Evolutionary conservation across 1,140 invertebrate species (phyloP).

Genomic region (Agrilus planipennis): DNA sequence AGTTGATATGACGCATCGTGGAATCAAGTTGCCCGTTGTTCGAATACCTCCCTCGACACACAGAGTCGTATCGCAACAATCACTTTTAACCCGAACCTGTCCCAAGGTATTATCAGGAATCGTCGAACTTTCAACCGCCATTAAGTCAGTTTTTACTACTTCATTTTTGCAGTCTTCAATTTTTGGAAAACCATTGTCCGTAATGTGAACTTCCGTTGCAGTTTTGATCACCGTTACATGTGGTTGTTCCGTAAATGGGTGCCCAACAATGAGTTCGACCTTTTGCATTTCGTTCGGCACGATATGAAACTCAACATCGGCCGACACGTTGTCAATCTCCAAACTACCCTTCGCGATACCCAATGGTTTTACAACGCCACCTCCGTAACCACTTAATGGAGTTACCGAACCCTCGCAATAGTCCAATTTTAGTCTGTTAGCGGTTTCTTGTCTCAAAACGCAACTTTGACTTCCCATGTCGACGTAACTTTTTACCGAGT

Average conservation of each 20-base stretch:
- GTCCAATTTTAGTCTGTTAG: neutral
- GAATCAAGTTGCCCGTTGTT: no score
- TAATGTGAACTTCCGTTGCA: neutral
- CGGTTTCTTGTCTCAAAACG: neutral
- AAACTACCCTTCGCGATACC: slow-evolving; percentile 2
- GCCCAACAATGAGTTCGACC: slow-evolving; percentile 3
- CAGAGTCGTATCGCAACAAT: no score
- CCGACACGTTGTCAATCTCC: no score
- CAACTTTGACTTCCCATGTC: slow-evolving; percentile 1
- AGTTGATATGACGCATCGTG: neutral
- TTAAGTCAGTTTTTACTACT: no score
- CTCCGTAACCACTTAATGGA: neutral
- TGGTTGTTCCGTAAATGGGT: slow-evolving; percentile 1
- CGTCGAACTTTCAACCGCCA: neutral
- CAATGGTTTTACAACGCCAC: neutral
- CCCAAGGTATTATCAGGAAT: neutral
- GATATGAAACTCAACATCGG: neutral
- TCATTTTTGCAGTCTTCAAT: no score
- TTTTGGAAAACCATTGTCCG: no score
- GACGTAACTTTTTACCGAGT: neutral
- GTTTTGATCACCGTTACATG: neutral
- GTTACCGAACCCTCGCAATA: neutral
- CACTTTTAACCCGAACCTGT: no score
- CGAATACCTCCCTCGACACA: no score
- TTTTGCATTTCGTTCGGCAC: neutral